Percentiles rank a stretch among this genome's conserved stretches.
phyloP scores from a whole-genome alignment of 2,888 invertebrate species.

The Tachina fera region DNA sequence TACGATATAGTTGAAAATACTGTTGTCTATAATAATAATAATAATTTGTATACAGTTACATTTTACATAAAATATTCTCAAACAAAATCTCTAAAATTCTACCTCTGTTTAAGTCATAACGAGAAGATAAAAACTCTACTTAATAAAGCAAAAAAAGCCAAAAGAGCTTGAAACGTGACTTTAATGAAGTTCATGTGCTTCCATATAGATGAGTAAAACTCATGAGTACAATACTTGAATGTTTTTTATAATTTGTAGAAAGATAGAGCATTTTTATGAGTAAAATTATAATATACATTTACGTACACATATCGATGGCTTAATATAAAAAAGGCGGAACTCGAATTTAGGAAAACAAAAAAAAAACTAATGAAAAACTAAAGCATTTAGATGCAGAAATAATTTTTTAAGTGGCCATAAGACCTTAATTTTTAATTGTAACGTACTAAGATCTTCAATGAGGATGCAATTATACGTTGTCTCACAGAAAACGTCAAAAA shows the following conservation, averaged over 20 bases:
- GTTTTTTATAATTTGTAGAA: neutral
- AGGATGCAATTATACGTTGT: too few relatives aligned
- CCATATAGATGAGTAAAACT: neutral
- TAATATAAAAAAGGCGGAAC: too few relatives aligned
- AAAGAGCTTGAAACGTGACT: slow-evolving; percentile 48
- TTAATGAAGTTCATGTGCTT: slow-evolving; percentile 9
- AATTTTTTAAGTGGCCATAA: too few relatives aligned
- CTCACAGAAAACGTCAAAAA: too few relatives aligned
- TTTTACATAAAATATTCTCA: neutral
- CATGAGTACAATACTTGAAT: neutral
- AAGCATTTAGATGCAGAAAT: too few relatives aligned
- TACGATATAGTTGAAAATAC: too few relatives aligned
- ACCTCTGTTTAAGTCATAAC: neutral
- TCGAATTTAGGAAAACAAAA: too few relatives aligned
- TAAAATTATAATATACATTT: too few relatives aligned
- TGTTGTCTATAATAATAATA: slow-evolving; percentile 10
- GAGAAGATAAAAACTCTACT: neutral
- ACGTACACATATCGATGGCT: too few relatives aligned
- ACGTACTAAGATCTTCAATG: too few relatives aligned
- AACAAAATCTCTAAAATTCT: neutral
- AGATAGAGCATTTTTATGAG: neutral
- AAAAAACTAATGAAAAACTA: too few relatives aligned
- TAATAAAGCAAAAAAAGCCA: neutral
- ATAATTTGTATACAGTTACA: slow-evolving; percentile 12
- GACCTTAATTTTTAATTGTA: too few relatives aligned